Base-by-base conservation (phyloP, 1,140 invertebrate genomes). In the Psilanteris sp. region DNA sequence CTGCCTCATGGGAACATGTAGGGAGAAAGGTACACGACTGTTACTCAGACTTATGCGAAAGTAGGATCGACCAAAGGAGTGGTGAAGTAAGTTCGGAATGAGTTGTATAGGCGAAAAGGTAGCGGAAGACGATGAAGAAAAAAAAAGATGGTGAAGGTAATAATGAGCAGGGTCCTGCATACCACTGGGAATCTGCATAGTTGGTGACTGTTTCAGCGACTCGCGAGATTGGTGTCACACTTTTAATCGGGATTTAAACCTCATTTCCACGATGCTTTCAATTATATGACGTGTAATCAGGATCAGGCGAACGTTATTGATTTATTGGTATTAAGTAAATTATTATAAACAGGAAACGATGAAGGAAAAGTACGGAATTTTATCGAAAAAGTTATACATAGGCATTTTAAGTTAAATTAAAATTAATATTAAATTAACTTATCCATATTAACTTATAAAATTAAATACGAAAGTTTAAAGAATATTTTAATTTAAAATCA, bases 101-200 rank as follows among this genome's bases (percentile, higher is more conserved):
- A 41, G 31, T 24, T 55, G 52, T 36, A 61, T 36, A 41, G 24
- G 8, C 3, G 31, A 46, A 44, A 24, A 20, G 22, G 37, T 20
- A 32, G 2, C 18, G 5, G 9, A 15, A 1, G 13, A 22, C 24
- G 26, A n/a, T 22, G 26, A 36, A 20, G 37, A 18, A 9, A 34
- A 43, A 64, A 52, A 66, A 54, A 20, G 39, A 36, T 13, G 7
- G 36, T 10, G 27, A 54, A 26, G 68, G 57, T 61, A 72, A 76
- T 72, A 76, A 76, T 76, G 66, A 79, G 37, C 61, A 52, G 32
- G 54, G 50, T 16, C 31, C 32, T 27, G 66, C 74, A 79, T 79
- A 55, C 77, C 77, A 11, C 18, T 1, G 32, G 11, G 36, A 61
- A 14, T 34, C 46, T 64, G 59, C 26, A 16, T 32, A 20, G 10